Evolutionary conservation across 2,888 invertebrate species (phyloP).

Genomic region (Belgica antarctica): DNA sequence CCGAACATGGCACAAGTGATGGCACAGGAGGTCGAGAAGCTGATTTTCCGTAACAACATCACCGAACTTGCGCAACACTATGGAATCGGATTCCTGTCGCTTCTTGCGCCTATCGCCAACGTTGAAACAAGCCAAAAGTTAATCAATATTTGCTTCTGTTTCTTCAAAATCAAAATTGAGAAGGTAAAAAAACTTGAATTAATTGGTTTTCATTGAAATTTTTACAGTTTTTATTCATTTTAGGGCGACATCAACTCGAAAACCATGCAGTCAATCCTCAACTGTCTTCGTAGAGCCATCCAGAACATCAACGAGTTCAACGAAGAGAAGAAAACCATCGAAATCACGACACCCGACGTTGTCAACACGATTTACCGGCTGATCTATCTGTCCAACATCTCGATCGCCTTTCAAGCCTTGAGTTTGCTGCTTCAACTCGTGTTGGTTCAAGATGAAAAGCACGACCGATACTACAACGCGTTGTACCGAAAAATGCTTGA

Average conservation of each 20-base stretch:
- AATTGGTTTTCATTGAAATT: slow-evolving; percentile 16
- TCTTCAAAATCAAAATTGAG: slow-evolving; percentile 78
- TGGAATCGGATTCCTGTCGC: slow-evolving; percentile 85
- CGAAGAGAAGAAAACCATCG: slow-evolving; percentile 47
- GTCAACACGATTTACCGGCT: slow-evolving; percentile 73
- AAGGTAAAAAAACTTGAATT: slow-evolving; percentile 24
- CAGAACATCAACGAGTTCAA: slow-evolving; percentile 47
- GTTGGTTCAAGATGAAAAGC: slow-evolving; percentile 51
- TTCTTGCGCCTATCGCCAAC: slow-evolving; percentile 69
- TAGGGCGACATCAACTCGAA: slow-evolving; percentile 74
- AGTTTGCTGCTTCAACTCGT: slow-evolving; percentile 52
- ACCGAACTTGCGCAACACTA: slow-evolving; percentile 86
- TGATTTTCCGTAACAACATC: slow-evolving; percentile 86
- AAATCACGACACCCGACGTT: slow-evolving; percentile 53
- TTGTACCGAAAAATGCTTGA: slow-evolving; percentile 85
- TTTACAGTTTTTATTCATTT: slow-evolving; percentile 48
- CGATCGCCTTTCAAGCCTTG: slow-evolving; percentile 59
- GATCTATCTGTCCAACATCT: slow-evolving; percentile 76
- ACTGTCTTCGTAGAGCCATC: slow-evolving; percentile 75
- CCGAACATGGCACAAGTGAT: slow-evolving; percentile 90
- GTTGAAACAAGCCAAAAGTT: slow-evolving; percentile 80
- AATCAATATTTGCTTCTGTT: slow-evolving; percentile 88
- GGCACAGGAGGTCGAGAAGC: slow-evolving; percentile 81
- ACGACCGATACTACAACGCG: slow-evolving; percentile 71
- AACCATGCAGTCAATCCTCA: slow-evolving; percentile 78